Conservation (phyloP, 2,113 vertebrate species). For the Mobula hypostoma region DNA sequence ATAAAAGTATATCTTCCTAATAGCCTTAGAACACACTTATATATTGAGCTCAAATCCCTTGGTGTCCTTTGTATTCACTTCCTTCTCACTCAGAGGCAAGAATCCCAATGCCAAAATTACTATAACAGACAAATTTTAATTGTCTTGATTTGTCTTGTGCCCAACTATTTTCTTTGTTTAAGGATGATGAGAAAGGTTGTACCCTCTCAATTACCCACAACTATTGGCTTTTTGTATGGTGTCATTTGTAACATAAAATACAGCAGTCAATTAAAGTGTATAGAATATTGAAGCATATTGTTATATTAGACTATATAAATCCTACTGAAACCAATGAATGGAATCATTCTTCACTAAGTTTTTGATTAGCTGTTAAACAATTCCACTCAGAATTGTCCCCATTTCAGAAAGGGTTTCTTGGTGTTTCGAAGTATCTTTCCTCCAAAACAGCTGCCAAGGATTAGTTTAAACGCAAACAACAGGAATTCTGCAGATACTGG, state of each 20-base stretch:
- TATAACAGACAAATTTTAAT: not conserved
- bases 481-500: no score
- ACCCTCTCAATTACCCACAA: not conserved
- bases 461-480: no score
- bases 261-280: not conserved
- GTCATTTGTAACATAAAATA: not conserved
- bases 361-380: not conserved
- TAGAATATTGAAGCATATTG: not conserved
- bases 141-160: not conserved
- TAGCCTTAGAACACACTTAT: not conserved
- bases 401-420: not conserved
- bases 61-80: not conserved
- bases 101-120: not conserved
- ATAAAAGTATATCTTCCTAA: not conserved
- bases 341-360: not conserved
- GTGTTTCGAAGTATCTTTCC: not conserved
- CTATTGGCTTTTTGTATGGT: not conserved
- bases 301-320: not conserved
- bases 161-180: not conserved
- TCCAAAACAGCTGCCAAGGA: not conserved
- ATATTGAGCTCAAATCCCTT: not conserved
- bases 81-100: not conserved
- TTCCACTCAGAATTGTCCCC: not conserved
- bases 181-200: not conserved
- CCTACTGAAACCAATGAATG: not conserved